Conservation (phyloP, 2,113 vertebrate genomes). For the Alligator sinensis region DNA sequence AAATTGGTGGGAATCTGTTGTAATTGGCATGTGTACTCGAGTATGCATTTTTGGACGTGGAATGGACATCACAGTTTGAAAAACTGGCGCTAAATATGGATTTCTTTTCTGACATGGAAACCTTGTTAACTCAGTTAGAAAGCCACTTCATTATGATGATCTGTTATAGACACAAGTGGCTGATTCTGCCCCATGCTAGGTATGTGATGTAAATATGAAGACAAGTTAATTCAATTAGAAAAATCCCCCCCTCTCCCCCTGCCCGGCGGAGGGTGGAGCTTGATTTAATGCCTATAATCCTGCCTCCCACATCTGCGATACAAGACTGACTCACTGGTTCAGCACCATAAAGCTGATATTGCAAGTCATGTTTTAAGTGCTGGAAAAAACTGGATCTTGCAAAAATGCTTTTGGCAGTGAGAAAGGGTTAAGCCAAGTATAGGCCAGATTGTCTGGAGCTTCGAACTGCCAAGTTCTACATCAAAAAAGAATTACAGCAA, state of each 20-base stretch:
- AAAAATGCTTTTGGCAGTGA: not conserved
- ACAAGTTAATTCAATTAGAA: not conserved
- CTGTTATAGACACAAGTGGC: not conserved
- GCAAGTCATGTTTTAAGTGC: not conserved
- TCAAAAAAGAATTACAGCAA: slow-evolving; percentile 47
- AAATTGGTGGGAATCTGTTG: not conserved
- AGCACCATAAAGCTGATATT: not conserved
- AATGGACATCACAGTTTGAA: not conserved
- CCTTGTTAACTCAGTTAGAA: not conserved
- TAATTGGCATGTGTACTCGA: not conserved
- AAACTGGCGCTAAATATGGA: not conserved
- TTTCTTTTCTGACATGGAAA: not conserved
- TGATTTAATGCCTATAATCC: not conserved
- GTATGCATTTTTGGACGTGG: not conserved
- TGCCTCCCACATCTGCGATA: accelerated
- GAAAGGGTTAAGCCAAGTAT: slow-evolving; percentile 32
- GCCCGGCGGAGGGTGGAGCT: not conserved
- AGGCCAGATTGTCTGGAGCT: not conserved
- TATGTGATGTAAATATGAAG: not conserved
- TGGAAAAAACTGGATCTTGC: not conserved
- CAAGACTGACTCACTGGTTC: not conserved
- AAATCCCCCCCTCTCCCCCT: not conserved
- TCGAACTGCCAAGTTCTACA: slow-evolving; percentile 45
- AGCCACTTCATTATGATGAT: not conserved
- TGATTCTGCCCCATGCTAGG: not conserved